A percentile compares a stretch with the other conserved stretches of the same genome.
phyloP scores from a whole-genome alignment of 2,888 invertebrate genomes.

The Drosophila tanythrix region DNA sequence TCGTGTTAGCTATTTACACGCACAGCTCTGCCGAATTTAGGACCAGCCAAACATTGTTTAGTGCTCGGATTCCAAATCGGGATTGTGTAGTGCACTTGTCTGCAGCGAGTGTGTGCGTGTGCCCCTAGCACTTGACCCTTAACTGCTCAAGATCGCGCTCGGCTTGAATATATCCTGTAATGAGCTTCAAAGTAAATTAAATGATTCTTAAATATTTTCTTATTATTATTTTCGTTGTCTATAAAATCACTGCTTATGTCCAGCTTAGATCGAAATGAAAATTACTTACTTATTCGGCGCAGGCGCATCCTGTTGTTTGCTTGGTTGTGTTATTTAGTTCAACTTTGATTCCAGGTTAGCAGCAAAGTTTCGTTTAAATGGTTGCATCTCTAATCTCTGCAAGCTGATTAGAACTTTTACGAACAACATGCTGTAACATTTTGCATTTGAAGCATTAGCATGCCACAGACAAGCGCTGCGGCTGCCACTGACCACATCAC shows the following conservation, averaged over 20 bases:
- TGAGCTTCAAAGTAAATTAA: background rate
- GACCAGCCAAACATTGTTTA: constrained; percentile 8
- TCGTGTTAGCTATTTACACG: constrained; percentile 61
- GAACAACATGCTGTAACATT: constrained; percentile 25
- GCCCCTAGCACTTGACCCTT: background rate
- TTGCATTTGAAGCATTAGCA: constrained; percentile 26
- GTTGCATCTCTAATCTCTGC: constrained; percentile 22
- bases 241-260: background rate
- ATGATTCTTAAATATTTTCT: background rate
- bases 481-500: constrained; percentile 31
- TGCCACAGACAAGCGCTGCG: constrained; percentile 26
- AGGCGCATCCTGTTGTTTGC: background rate
- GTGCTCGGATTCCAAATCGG: constrained; percentile 4
- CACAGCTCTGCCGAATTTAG: constrained; percentile 7
- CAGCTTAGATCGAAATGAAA: background rate
- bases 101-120: background rate
- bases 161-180: background rate
- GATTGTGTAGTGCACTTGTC: constrained; percentile 5
- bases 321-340: background rate
- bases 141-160: background rate
- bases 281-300: background rate
- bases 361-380: constrained; percentile 26
- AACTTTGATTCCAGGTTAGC: constrained; percentile 14
- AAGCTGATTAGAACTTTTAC: constrained; percentile 47
- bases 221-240: background rate